A percentile compares a stretch with the other conserved stretches of the same genome.
phyloP scores from a whole-genome alignment of 2,888 invertebrate genomes.

The Pecten maximus region DNA sequence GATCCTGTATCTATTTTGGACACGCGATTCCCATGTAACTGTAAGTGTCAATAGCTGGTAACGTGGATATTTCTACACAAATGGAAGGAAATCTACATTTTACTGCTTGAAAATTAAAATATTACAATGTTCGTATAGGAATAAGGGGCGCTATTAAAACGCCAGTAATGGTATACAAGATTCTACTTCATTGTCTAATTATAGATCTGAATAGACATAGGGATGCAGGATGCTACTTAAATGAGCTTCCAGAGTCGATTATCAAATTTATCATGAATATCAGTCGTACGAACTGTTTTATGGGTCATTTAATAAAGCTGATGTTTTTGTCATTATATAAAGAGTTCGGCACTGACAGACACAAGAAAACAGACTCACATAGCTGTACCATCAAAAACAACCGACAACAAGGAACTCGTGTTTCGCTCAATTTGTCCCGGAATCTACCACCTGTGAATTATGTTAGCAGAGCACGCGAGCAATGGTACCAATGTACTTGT shows the following conservation, averaged over 20 bases:
- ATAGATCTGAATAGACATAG: not conserved
- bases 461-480: not conserved
- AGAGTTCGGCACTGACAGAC: not conserved
- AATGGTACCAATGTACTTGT: not conserved
- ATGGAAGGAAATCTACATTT: not conserved
- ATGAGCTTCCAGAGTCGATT: not conserved
- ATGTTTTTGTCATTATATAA: not conserved
- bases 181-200: too few relatives aligned
- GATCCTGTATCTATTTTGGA: not conserved
- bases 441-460: not conserved
- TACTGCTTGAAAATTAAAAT: not conserved
- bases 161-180: not conserved
- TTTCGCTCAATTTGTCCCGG: not conserved
- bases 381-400: not conserved
- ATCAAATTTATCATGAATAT: not conserved
- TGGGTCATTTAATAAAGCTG: not conserved
- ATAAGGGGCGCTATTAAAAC: too few relatives aligned
- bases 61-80: not conserved
- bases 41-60: not conserved
- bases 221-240: not conserved
- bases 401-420: not conserved
- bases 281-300: not conserved
- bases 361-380: not conserved
- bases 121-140: not conserved
- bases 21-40: not conserved